Evolutionary conservation across 1,140 invertebrate genomes (phyloP), one percentile per base, ranked within the genome.

Genomic region (Campoletis sonorensis): DNA sequence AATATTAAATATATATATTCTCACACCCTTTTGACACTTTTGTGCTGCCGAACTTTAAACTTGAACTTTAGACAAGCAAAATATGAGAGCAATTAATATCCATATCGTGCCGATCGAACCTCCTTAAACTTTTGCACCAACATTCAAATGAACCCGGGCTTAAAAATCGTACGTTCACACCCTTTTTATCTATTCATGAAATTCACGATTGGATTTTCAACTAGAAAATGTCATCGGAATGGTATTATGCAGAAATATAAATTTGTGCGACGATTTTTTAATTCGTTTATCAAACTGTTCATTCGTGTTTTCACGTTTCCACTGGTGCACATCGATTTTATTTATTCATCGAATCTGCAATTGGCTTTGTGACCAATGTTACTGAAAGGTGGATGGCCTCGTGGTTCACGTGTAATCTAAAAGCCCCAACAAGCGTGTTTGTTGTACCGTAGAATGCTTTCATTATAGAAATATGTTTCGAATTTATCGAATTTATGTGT

Each of bases 321-420:
- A 4, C 4, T 23, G 4, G 61, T 13, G 21, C 21, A 7, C 16
- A 33, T n/a, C 72, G 7, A 13, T 64, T 77, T 77, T 77, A 77
- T 77, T 61, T 77, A 77, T 77, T 77, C 75, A 77, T 77, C 33
- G 75, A 77, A 77, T 64, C 10, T 77, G 23, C 75, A 77, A 77
- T 77, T 77, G 75, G 75, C 75, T 77, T 64, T 77, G 54, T 8
- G 75, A 54, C 49, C 45, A 75, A 75, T 75, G 72, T 58, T 58
- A 75, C 49, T 27, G 72, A 49, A 49, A 64, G 37, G 23, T 67
- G 13, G n/a, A 64, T 23, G 51, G 30, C 23, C 21, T 11, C 23
- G 10, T 27, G 23, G n/a, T 27, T 27, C 18, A 77, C 54, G 54
- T 26, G 75, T 77, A 64, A 77, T 77, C 75, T 54, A 64, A 64